Base-by-base conservation (phyloP, 2,888 invertebrate species). In the Drosophila gaucha region DNA sequence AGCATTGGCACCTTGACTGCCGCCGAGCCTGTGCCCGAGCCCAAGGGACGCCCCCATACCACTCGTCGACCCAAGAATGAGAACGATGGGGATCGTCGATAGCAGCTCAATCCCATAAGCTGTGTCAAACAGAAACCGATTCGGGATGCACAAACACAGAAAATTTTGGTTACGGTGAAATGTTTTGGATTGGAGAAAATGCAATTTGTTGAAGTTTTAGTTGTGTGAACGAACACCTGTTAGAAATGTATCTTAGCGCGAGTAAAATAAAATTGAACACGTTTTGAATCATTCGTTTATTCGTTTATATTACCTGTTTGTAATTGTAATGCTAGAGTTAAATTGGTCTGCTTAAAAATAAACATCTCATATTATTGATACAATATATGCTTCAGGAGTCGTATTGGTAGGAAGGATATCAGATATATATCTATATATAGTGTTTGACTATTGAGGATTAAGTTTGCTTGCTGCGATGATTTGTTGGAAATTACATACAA, bases 1-100 rank as follows among this genome's bases (percentile, higher is more conserved):
- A 86, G 78, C 36, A 44, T 91, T 68, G 88, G 86, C 35, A 70
- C 77, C 1, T 28, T 90, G 22, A 57, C 83, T 0, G 62, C 75
- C 38, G 91, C 90, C 12, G 90, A 89, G 12, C 90, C 89, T 1
- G 6, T 75, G 33, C 89, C 78, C 1, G 78, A 89, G 46, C 89
- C 89, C 8, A 87, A 80, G 50, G 91, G 91, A 31, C 90, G 91
- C 38, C 90, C 91, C 0, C 58, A 89, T 2, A 90, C 91, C 0
- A 90, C 89, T 0, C 89, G 89, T 39, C 90, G 89, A 28, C 89
- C 89, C 0, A 64, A 79, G 12, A 77, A 80, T 0, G 88, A 89
- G 3, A 82, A 87, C 31, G 69, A 78, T 24, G 69, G 47, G 22
- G 79, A 86, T 64, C 67, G 71, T 8, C 90, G 90, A 65, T 90